A percentile compares a stretch with the other conserved stretches of the same genome.
Conservation (phyloP, 1,140 invertebrate species). For the Platorchestia sp. region DNA sequence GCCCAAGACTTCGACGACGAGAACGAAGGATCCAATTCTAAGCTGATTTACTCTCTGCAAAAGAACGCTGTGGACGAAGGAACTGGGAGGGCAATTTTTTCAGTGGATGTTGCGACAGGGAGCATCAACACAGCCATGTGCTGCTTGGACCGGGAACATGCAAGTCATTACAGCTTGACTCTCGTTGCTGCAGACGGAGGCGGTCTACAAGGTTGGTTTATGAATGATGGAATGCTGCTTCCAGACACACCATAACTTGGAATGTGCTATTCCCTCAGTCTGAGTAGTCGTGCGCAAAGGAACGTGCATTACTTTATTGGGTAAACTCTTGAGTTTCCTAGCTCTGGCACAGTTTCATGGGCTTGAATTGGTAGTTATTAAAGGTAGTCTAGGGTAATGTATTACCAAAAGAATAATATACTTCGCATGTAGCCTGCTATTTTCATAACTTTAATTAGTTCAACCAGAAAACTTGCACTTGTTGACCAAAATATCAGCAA, state of each 20-base stretch:
- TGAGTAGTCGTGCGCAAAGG: background rate
- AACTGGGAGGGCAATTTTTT: slow-evolving; percentile 69
- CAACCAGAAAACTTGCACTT: no score
- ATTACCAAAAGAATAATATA: background rate
- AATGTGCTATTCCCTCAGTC: background rate
- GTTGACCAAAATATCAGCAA: background rate
- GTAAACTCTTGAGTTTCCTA: background rate
- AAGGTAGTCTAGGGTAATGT: background rate
- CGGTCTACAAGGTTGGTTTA: slow-evolving; percentile 67
- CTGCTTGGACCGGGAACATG: slow-evolving; percentile 62
- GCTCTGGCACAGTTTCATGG: background rate
- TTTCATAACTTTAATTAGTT: no score
- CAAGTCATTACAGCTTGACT: slow-evolving; percentile 56
- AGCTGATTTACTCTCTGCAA: slow-evolving; percentile 61
- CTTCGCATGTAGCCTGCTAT: no score
- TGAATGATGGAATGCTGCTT: background rate
- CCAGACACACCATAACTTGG: background rate
- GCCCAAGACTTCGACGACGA: slow-evolving; percentile 65
- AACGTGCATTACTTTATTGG: background rate
- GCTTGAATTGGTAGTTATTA: background rate
- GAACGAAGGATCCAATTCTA: slow-evolving; percentile 60
- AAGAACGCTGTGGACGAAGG: slow-evolving; percentile 71
- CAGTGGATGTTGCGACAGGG: slow-evolving; percentile 72
- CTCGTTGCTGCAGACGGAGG: slow-evolving; percentile 70
- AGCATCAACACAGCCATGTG: slow-evolving; percentile 62